Evolutionary conservation across 2,797 vertebrate species (phyloP).

Genomic region (Natrix natrix): DNA sequence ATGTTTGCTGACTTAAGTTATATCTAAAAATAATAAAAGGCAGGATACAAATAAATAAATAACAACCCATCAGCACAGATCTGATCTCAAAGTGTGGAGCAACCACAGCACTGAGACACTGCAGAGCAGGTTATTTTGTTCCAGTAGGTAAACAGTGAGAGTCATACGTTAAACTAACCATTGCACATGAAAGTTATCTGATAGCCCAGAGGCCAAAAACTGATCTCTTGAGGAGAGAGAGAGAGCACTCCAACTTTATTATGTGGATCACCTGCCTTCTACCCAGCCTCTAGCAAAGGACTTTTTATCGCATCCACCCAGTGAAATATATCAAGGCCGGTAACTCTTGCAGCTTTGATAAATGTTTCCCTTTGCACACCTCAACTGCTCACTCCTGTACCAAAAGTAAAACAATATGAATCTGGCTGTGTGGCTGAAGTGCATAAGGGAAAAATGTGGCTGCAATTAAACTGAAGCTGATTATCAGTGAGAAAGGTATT

Average conservation of each 20-base stretch:
- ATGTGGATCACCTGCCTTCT: background rate
- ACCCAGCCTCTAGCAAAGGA: background rate
- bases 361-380: background rate
- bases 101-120: background rate
- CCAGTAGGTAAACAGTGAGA: background rate
- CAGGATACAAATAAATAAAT: background rate
- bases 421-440: background rate
- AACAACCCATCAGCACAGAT: background rate
- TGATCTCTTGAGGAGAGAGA: background rate
- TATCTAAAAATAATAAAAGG: background rate
- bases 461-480: background rate
- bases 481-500: background rate
- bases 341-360: background rate
- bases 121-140: background rate
- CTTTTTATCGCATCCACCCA: background rate
- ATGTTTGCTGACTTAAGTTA: background rate
- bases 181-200: background rate
- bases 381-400: background rate
- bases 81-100: background rate
- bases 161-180: background rate
- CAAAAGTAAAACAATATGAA: background rate
- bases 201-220: background rate
- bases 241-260: background rate
- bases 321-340: background rate
- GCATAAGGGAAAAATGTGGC: background rate